A percentile compares a stretch with the other conserved stretches of the same genome.
phyloP scores from a whole-genome alignment of 2,113 vertebrate species.

The Zosterops lateralis region DNA sequence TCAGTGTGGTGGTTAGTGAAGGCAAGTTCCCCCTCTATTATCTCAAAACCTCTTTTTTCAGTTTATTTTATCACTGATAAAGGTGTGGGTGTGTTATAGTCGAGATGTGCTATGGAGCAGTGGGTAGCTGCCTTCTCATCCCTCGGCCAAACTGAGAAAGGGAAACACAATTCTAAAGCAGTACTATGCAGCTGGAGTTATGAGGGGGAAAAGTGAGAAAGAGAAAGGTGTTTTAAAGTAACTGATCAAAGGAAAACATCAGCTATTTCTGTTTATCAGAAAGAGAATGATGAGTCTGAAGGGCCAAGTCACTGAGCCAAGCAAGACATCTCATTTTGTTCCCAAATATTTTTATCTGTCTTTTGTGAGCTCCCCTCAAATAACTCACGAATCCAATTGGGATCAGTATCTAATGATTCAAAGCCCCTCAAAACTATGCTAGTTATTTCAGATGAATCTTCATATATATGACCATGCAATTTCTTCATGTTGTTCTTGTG shows the following conservation, averaged over 20 bases:
- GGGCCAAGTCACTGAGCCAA: background rate
- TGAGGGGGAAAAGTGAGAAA: background rate
- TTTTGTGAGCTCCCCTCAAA: background rate
- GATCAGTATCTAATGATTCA: background rate
- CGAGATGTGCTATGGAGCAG: background rate
- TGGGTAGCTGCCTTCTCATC: background rate
- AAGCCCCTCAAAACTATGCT: background rate
- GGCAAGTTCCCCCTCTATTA: background rate
- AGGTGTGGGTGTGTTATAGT: background rate
- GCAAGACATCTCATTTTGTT: background rate
- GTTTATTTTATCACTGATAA: background rate
- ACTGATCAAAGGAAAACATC: background rate
- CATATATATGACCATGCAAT: background rate
- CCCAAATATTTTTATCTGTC: background rate
- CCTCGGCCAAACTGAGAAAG: background rate
- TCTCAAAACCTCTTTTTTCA: background rate
- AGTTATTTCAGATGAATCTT: background rate
- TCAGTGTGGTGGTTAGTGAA: background rate
- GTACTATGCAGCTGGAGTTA: background rate
- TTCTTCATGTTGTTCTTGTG: background rate
- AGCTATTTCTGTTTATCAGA: background rate
- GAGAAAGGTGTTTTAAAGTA: background rate
- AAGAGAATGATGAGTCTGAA: background rate
- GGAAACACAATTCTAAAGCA: background rate
- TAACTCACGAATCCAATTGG: background rate